Percentiles rank a stretch among this genome's conserved stretches.
These are phyloP conservation scores for Arenaria interpres DNA, from an alignment of 2,113 vertebrate species.

Conservation along the genomic window DNA sequence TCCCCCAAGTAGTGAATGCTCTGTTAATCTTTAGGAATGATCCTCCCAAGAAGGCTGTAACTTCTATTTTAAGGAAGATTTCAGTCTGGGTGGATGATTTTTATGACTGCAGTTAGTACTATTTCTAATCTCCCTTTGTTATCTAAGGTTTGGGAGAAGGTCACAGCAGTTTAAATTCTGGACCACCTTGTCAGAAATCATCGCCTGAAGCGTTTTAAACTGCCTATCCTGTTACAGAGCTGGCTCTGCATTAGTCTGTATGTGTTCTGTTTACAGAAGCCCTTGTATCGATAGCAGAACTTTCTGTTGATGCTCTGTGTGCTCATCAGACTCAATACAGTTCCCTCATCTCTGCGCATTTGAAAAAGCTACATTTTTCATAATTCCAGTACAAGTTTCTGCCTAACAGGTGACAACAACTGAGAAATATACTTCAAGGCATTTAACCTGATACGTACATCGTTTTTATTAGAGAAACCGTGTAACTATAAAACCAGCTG, in stretches of 20 bases:
- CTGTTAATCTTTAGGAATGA: slow-evolving; percentile 61
- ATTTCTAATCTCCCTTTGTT: slow-evolving; percentile 51
- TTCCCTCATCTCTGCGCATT: neutral
- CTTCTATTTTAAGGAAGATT: slow-evolving; percentile 61
- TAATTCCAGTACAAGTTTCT: neutral
- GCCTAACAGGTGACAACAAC: neutral
- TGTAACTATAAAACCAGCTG: neutral
- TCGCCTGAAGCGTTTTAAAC: slow-evolving; percentile 1
- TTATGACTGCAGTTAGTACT: neutral
- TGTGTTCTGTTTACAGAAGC: neutral
- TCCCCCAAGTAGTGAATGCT: slow-evolving; percentile 9
- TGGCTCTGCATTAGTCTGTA: neutral
- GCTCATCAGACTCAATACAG: accelerated
- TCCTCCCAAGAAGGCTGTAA: slow-evolving; percentile 59
- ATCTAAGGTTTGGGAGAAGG: slow-evolving; percentile 55
- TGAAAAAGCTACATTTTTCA: neutral
- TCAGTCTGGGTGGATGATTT: slow-evolving; percentile 39
- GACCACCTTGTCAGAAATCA: slow-evolving; percentile 4
- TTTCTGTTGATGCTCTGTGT: neutral
- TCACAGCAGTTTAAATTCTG: slow-evolving; percentile 42
- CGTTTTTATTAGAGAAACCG: neutral
- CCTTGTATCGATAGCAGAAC: neutral
- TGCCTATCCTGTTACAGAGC: neutral
- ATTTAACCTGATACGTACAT: neutral
- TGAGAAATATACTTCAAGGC: neutral